phyloP scores from a whole-genome alignment of 2,797 vertebrate species.

The Iguana delicatissima region DNA sequence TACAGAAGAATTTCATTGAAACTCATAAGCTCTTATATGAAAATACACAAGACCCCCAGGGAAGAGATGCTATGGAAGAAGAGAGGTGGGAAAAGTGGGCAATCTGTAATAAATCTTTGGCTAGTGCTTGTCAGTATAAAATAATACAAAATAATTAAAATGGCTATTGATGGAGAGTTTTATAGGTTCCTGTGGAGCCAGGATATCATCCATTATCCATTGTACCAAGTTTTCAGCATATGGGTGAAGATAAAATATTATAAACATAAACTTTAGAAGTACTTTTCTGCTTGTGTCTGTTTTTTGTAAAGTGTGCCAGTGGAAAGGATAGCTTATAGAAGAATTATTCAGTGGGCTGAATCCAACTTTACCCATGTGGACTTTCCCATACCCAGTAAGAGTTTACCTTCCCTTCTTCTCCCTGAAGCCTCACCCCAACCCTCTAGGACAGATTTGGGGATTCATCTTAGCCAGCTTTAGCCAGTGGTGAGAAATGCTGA shows the following conservation, averaged over 20 bases:
- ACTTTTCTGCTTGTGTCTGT: neutral
- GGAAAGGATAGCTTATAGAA: neutral
- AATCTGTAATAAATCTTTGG: neutral
- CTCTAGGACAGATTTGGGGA: neutral
- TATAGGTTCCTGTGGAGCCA: no score
- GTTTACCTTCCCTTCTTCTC: neutral
- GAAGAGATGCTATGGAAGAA: conserved; percentile 83
- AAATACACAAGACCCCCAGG: conserved; percentile 86
- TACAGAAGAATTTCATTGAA: conserved; percentile 99
- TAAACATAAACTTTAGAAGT: neutral
- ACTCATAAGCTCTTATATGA: conserved; percentile 96
- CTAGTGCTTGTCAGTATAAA: neutral
- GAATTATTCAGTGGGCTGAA: neutral
- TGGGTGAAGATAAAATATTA: neutral
- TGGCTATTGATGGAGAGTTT: neutral
- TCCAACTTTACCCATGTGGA: neutral
- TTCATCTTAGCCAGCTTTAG: no score
- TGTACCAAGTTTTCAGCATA: neutral
- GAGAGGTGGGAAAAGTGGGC: conserved; percentile 81
- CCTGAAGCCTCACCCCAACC: neutral
- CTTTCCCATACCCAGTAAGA: neutral
- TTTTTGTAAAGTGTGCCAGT: neutral
- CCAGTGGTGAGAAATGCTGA: no score
- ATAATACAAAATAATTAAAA: neutral
- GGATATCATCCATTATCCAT: neutral